Evolutionary conservation across 2,797 vertebrate species (phyloP).

Genomic region (Peromyscus aztecus): DNA sequence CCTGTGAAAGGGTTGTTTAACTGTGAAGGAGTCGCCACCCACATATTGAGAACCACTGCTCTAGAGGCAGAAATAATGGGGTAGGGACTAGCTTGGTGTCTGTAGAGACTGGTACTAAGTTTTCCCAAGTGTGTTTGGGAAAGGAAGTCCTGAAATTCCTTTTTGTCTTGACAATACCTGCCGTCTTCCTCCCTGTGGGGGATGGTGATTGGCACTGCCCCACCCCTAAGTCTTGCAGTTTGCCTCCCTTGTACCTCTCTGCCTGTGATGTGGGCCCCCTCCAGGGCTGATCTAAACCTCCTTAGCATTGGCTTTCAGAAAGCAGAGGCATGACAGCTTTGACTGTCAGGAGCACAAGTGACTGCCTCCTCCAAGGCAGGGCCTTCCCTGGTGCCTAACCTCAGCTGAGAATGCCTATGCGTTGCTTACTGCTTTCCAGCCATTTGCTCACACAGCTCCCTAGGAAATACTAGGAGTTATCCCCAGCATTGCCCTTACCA

Average conservation of each 20-base stretch:
- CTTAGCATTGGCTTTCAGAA: slow-evolving; percentile 1
- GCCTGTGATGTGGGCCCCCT: neutral
- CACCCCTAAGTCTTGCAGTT: neutral
- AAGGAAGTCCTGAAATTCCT: neutral
- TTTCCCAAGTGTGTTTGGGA: slow-evolving; percentile 3
- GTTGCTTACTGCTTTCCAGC: neutral
- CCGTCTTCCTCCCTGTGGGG: slow-evolving; percentile 17
- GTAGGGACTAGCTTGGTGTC: neutral
- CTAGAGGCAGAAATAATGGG: neutral
- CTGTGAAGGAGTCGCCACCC: neutral
- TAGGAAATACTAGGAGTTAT: neutral
- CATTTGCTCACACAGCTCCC: neutral
- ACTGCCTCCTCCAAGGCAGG: neutral
- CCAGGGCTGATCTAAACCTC: neutral
- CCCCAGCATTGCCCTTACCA: neutral
- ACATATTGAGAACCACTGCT: neutral
- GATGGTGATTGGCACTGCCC: neutral
- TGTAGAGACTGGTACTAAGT: neutral
- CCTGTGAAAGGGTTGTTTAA: neutral
- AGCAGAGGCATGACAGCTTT: neutral
- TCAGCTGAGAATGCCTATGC: neutral
- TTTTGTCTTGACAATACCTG: neutral
- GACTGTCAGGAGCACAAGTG: neutral
- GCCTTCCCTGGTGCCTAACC: neutral
- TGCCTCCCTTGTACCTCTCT: neutral